A percentile compares a stretch with the other conserved stretches of the same genome.
These are phyloP conservation scores for Caenorhabditis wallacei DNA, from an alignment of 2,888 invertebrate species.

Conservation along the genomic window DNA sequence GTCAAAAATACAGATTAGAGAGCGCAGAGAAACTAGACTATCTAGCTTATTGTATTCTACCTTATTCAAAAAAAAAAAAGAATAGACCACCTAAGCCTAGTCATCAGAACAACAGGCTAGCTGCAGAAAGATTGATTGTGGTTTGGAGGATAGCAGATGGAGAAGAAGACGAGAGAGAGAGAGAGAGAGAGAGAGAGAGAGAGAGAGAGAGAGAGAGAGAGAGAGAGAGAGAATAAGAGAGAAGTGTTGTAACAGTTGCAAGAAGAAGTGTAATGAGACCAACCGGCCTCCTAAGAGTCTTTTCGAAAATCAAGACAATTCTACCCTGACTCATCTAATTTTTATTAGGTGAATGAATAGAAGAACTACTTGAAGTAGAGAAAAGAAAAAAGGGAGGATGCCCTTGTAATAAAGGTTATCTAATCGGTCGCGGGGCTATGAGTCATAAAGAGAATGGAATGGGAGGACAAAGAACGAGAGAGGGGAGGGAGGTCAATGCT, in stretches of 20 bases:
- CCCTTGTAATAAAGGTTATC: no score
- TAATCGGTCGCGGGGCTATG: no score
- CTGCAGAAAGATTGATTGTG: neutral
- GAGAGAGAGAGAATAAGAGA: conserved; percentile 22
- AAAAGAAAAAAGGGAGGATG: no score
- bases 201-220: neutral
- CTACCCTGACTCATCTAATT: neutral
- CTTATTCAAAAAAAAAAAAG: neutral
- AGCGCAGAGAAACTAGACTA: no score
- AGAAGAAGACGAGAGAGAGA: conserved; percentile 2
- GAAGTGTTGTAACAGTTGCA: conserved; percentile 16
- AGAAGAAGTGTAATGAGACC: conserved; percentile 16
- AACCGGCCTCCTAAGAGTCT: neutral
- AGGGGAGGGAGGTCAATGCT: no score
- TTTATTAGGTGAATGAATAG: neutral
- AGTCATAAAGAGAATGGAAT: no score
- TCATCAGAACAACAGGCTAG: neutral
- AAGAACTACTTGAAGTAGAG: no score
- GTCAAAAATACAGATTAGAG: no score
- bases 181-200: conserved; percentile 15
- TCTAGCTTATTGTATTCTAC: no score
- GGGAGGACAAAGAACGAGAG: no score
- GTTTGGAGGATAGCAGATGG: neutral
- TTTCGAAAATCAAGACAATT: neutral
- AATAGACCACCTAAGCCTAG: neutral